phyloP scores from a whole-genome alignment of 2,797 vertebrate genomes.

The Florisuga fusca region DNA sequence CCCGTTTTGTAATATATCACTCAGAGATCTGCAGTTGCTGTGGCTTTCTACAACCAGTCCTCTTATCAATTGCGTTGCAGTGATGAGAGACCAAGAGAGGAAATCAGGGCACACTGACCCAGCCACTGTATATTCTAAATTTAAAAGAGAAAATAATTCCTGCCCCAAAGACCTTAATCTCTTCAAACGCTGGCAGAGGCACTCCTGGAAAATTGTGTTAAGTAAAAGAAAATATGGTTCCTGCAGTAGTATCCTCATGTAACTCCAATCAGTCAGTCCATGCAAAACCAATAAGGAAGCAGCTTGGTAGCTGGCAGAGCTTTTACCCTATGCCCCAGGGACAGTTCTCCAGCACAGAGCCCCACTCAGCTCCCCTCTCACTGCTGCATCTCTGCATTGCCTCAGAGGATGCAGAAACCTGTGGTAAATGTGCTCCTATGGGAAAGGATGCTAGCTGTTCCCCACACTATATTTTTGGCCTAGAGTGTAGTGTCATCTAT shows the following conservation, averaged over 20 bases:
- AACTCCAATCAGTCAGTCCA: accelerated
- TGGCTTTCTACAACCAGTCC: neutral
- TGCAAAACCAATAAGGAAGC: neutral
- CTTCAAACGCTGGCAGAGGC: neutral
- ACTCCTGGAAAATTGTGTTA: neutral
- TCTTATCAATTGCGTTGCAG: neutral
- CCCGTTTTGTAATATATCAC: neutral
- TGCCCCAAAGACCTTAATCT: neutral
- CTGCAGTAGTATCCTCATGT: neutral
- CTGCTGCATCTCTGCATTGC: neutral
- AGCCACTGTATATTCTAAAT: neutral
- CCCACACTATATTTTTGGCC: neutral
- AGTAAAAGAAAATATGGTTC: neutral
- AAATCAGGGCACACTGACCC: neutral
- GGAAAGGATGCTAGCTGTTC: neutral
- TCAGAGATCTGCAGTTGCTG: neutral
- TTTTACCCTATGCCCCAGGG: neutral
- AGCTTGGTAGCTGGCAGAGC: neutral
- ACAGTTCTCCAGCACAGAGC: neutral
- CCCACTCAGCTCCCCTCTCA: neutral
- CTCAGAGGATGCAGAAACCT: neutral
- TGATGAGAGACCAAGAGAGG: neutral
- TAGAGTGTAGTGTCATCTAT: neutral
- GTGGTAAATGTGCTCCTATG: neutral
- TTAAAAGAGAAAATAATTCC: neutral